Conservation (phyloP, 2,797 vertebrate genomes). For the Hoplostethus atlanticus region DNA sequence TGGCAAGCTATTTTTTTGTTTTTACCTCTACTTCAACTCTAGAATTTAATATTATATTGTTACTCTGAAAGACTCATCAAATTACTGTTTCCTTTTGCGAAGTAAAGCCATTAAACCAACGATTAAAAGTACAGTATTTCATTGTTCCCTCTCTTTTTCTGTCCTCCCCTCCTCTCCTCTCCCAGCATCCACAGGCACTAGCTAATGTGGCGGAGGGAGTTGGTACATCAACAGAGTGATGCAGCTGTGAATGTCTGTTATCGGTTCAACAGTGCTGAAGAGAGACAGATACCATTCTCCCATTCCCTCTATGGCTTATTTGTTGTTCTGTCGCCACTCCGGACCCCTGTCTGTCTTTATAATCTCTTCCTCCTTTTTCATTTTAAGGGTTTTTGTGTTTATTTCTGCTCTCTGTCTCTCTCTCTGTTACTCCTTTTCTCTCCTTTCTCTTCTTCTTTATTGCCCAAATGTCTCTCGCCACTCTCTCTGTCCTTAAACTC, state of each 20-base stretch:
- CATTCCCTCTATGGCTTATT: constrained; percentile 21
- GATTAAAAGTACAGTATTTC: too few relatives aligned
- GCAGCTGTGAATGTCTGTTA: constrained; percentile 10
- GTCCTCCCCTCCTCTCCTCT: background rate
- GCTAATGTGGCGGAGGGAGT: constrained; percentile 4
- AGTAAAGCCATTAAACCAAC: too few relatives aligned
- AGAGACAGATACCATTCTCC: background rate
- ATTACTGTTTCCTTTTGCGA: too few relatives aligned
- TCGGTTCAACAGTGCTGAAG: background rate
- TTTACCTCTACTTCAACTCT: too few relatives aligned
- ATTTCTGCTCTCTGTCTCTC: too few relatives aligned
- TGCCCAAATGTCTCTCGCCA: background rate
- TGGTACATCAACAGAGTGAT: background rate
- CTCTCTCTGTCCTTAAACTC: background rate
- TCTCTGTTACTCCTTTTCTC: background rate
- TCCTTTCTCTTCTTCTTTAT: background rate
- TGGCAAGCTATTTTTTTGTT: too few relatives aligned
- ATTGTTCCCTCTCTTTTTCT: background rate
- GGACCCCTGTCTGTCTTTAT: background rate
- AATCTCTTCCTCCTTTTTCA: background rate
- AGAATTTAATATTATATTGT: too few relatives aligned
- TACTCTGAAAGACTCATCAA: too few relatives aligned
- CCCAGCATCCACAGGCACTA: background rate
- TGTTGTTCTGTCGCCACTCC: constrained; percentile 22
- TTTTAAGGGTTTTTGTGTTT: background rate